Percentiles rank a stretch among this genome's conserved stretches.
These are phyloP conservation scores for Notodonta ziczac DNA, from an alignment of 2,888 invertebrate species.

Conservation along the genomic window DNA sequence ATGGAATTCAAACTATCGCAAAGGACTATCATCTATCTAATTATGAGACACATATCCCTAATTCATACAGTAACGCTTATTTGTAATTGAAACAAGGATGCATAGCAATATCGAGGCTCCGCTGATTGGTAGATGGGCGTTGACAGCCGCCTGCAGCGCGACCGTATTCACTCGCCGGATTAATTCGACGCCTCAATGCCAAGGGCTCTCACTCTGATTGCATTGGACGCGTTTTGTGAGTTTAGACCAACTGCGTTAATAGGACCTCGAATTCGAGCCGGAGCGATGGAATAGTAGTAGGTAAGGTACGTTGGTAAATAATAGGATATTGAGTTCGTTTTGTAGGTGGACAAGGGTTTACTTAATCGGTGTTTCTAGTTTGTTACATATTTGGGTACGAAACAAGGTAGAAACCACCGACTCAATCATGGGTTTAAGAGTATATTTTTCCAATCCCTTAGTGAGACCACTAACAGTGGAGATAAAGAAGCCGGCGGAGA, in stretches of 20 bases:
- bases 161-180: constrained; percentile 1
- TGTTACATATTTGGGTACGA: too few species aligned
- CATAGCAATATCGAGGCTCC: background rate
- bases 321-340: too few species aligned
- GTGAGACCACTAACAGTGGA: constrained; percentile 93
- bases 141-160: background rate
- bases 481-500: constrained; percentile 85
- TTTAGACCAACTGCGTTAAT: background rate
- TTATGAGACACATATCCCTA: background rate
- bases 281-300: background rate
- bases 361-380: too few species aligned
- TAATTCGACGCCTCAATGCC: background rate
- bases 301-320: too few species aligned
- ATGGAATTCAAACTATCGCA: background rate
- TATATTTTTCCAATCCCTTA: constrained; percentile 61
- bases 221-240: constrained; percentile 1
- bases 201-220: constrained; percentile 3
- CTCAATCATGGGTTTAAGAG: too few species aligned
- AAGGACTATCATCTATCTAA: background rate
- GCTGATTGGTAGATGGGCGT: background rate
- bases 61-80: background rate
- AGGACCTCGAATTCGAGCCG: background rate
- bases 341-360: too few species aligned
- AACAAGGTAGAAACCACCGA: too few species aligned
- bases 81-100: background rate